Evolutionary conservation across 2,797 vertebrate genomes (phyloP).

Genomic region (Gallinago nigripennis): DNA sequence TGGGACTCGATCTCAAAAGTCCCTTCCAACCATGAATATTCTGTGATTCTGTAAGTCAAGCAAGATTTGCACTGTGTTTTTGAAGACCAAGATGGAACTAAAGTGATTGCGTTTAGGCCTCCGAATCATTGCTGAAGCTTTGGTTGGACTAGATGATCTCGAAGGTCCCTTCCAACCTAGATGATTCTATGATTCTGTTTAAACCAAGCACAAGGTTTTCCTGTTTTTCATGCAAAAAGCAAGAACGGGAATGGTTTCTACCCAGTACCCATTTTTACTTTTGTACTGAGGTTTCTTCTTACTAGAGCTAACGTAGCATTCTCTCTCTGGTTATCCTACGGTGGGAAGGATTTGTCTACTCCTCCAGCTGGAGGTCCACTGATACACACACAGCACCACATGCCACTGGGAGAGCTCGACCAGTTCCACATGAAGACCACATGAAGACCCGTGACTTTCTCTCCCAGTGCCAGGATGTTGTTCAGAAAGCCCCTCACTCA

Average conservation of each 20-base stretch:
- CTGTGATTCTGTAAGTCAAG: neutral
- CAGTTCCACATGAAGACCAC: neutral
- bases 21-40: too few species aligned
- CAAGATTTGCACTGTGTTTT: neutral
- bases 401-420: neutral
- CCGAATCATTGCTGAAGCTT: neutral
- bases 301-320: neutral
- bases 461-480: neutral
- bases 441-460: neutral
- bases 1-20: too few species aligned
- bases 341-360: neutral
- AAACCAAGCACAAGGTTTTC: neutral
- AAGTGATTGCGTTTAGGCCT: neutral
- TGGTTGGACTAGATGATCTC: too few species aligned
- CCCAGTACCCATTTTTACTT: neutral
- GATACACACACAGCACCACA: neutral
- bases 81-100: neutral
- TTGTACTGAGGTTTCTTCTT: neutral
- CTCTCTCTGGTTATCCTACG: neutral
- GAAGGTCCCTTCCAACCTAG: too few species aligned
- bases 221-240: neutral
- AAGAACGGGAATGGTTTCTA: neutral
- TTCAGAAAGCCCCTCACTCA: neutral
- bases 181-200: neutral
- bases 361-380: neutral